Evolutionary conservation across 1,140 invertebrate genomes (phyloP), one percentile per base, ranked within the genome.

Genomic region (Platyura marginata): DNA sequence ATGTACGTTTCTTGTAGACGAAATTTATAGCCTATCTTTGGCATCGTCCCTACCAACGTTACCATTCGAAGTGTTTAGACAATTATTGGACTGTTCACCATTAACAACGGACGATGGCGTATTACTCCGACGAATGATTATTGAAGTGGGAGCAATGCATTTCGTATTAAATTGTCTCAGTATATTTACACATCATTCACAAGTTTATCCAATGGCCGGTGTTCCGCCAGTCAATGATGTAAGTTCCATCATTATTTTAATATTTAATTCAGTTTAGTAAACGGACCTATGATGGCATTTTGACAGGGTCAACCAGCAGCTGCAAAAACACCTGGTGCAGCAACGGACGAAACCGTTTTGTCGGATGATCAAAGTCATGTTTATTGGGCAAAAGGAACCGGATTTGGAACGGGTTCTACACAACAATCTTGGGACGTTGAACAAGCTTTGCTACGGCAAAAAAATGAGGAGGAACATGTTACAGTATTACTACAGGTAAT

Each of bases 381-480:
- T 46, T 94, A 93, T 61, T 96, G 90, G 90, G 91, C 90, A 0
- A 94, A 94, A 56, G 82, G 79, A 6, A 91, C 90, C 1, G 92
- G 92, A 3, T 97, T 93, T 62, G 92, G 91, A 11, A 93, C 90
- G 1, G 92, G 92, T 1, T 92, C 87, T 1, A 95, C 88, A 2
- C 81, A 87, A 43, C 90, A 93, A 53, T 86, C 83, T 21, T 96
- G 91, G 91, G 91, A 96, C 62, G 86, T 94, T 9, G 89, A 94
- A 53, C 84, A 92, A 53, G 88, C 88, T 20, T 60, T 95, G n/a
- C 57, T 87, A 39, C 68, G 86, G 10, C 88, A 93, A 58, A 75
- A 77, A 38, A 83, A 81, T 47, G 88, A 95, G 62, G 90, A 95
- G 56, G 87, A 93, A 58, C 87, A 94, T 55, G 88, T 93, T 4